Percentiles rank a stretch among this genome's conserved stretches.
These are phyloP conservation scores for Athripsodes cinereus DNA, from an alignment of 2,888 invertebrate species.

Conservation along the genomic window DNA sequence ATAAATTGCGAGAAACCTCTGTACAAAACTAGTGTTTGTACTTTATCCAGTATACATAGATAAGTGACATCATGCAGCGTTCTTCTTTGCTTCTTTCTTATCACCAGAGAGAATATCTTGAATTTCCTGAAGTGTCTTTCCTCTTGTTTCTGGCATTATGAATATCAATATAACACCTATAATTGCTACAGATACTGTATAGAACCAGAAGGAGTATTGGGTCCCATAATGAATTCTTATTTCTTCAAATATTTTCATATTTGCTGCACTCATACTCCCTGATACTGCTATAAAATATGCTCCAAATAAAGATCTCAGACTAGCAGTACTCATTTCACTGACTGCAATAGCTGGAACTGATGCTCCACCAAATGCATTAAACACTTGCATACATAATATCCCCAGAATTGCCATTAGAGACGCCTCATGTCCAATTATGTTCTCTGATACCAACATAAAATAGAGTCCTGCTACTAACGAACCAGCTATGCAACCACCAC, in stretches of 20 bases:
- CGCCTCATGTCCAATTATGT: neutral
- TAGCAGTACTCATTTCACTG: conserved; percentile 18
- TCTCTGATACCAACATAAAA: conserved; percentile 6
- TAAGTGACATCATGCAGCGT: neutral
- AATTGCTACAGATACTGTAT: neutral
- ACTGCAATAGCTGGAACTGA: conserved; percentile 8
- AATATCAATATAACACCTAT: neutral
- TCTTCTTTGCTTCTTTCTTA: too few relatives aligned
- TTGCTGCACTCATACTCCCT: conserved; percentile 5
- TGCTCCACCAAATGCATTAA: conserved; percentile 6
- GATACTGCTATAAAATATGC: neutral
- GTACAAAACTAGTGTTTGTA: too few relatives aligned
- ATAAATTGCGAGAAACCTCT: too few relatives aligned
- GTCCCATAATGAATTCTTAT: neutral
- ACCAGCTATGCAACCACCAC: conserved; percentile 7
- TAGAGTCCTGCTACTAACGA: conserved; percentile 3
- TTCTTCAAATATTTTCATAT: conserved; percentile 7
- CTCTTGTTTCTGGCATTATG: conserved; percentile 15
- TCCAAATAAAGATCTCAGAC: conserved; percentile 13
- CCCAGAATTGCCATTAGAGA: conserved; percentile 12
- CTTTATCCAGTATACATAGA: neutral
- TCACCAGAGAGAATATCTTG: conserved; percentile 12
- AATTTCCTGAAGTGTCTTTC: conserved; percentile 12
- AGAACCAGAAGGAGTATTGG: conserved; percentile 11
- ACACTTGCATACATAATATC: conserved; percentile 9